These are phyloP conservation scores for Drosophila crucigera DNA, from an alignment of 2,888 invertebrate species.

Conservation along the genomic window DNA sequence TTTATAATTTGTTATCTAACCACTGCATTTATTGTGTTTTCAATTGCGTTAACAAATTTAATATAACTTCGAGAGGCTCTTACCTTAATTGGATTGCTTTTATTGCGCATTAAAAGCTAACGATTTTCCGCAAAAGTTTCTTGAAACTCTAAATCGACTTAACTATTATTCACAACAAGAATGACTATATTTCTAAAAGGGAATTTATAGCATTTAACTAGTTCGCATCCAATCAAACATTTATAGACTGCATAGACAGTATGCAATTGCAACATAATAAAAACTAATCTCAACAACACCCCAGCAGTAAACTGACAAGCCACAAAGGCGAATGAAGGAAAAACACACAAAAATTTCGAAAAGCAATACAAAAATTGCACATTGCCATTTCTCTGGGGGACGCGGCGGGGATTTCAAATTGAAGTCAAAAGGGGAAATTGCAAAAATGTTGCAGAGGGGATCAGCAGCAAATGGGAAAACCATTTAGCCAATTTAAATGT, in stretches of 20 bases:
- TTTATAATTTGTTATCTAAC: neutral
- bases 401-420: neutral
- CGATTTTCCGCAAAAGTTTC: neutral
- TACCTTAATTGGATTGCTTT: slow-evolving; percentile 7
- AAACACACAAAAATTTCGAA: slow-evolving; percentile 4
- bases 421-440: neutral
- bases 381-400: slow-evolving; percentile 6
- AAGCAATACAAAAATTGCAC: slow-evolving; percentile 21
- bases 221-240: slow-evolving; percentile 35
- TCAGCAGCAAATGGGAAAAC: slow-evolving; percentile 59
- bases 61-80: neutral
- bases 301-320: slow-evolving; percentile 21
- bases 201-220: slow-evolving; percentile 6
- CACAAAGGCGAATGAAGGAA: slow-evolving; percentile 24
- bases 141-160: neutral
- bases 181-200: neutral
- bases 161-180: slow-evolving; percentile 1
- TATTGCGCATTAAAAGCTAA: neutral
- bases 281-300: slow-evolving; percentile 37
- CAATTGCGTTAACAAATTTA: neutral
- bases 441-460: neutral
- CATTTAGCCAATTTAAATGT: slow-evolving; percentile 75
- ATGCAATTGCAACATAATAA: slow-evolving; percentile 22
- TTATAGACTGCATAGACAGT: slow-evolving; percentile 31
- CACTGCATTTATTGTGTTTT: too few relatives aligned